These are phyloP conservation scores for Hylaeus volcanicus DNA, from an alignment of 1,140 invertebrate genomes.

Conservation along the genomic window DNA sequence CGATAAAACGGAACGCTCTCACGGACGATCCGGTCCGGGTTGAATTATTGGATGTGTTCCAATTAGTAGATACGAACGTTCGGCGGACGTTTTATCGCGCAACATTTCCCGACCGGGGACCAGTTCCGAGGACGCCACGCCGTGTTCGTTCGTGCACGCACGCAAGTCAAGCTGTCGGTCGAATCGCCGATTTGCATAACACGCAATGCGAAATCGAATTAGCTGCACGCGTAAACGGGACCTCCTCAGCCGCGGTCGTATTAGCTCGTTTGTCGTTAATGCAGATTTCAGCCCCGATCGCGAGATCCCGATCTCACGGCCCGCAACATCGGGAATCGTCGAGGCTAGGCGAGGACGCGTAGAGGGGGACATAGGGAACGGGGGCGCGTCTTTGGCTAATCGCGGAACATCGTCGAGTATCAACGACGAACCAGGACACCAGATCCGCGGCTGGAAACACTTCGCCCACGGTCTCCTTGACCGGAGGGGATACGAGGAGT, in stretches of 20 bases:
- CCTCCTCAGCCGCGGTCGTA: neutral
- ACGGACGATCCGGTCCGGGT: neutral
- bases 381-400: conserved; percentile 24
- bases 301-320: conserved; percentile 45
- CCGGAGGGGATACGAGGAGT: conserved; percentile 44
- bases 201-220: conserved; percentile 43
- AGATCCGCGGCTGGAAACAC: conserved; percentile 45
- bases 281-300: conserved; percentile 12
- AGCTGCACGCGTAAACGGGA: conserved; percentile 20
- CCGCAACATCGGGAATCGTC: conserved; percentile 17
- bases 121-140: neutral
- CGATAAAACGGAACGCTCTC: neutral
- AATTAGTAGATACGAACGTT: conserved; percentile 16
- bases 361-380: neutral
- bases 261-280: conserved; percentile 38
- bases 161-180: conserved; percentile 1
- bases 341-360: neutral
- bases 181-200: conserved; percentile 52
- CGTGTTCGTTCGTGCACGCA: conserved; percentile 4
- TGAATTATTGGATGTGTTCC: conserved; percentile 22
- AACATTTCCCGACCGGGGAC: conserved; percentile 12
- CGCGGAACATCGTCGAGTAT: conserved; percentile 39
- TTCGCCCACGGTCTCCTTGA: conserved; percentile 58
- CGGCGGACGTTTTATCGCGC: neutral
- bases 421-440: conserved; percentile 56